Conservation (phyloP, 2,113 vertebrate species). For the Tachuris rubrigastra region DNA sequence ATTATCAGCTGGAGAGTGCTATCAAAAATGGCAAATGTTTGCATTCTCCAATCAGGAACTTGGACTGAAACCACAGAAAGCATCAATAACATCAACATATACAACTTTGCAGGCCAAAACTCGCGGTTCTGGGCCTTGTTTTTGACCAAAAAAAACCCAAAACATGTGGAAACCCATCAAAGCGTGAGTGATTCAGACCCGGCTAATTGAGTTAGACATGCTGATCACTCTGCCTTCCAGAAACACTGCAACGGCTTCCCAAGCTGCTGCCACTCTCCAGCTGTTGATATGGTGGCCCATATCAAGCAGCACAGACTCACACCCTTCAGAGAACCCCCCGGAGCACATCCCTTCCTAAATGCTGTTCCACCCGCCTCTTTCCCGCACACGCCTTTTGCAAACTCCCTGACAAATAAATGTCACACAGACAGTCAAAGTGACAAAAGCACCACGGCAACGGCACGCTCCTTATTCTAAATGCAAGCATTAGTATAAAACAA, state of each 20-base stretch:
- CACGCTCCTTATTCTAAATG: rapidly evolving
- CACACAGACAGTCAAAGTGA: rapidly evolving
- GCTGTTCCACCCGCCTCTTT: neutral
- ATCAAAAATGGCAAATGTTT: neutral
- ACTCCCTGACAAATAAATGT: neutral
- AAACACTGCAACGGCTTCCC: rapidly evolving
- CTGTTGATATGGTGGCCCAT: rapidly evolving
- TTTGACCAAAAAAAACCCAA: neutral
- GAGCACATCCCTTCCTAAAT: rapidly evolving
- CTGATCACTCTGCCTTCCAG: neutral
- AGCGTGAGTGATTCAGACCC: neutral
- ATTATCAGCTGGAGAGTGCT: neutral
- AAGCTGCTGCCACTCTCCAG: neutral
- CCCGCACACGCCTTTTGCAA: neutral
- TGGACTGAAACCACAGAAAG: neutral
- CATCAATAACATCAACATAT: rapidly evolving
- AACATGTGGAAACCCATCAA: neutral
- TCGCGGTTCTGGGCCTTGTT: neutral
- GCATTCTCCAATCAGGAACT: neutral
- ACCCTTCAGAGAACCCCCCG: rapidly evolving
- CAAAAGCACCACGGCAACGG: neutral
- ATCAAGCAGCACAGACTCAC: neutral
- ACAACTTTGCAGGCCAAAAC: neutral
- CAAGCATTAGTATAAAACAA: neutral
- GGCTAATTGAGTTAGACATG: neutral